Evolutionary conservation across 2,888 invertebrate genomes (phyloP).

Genomic region (Agrenia bidenticulata): DNA sequence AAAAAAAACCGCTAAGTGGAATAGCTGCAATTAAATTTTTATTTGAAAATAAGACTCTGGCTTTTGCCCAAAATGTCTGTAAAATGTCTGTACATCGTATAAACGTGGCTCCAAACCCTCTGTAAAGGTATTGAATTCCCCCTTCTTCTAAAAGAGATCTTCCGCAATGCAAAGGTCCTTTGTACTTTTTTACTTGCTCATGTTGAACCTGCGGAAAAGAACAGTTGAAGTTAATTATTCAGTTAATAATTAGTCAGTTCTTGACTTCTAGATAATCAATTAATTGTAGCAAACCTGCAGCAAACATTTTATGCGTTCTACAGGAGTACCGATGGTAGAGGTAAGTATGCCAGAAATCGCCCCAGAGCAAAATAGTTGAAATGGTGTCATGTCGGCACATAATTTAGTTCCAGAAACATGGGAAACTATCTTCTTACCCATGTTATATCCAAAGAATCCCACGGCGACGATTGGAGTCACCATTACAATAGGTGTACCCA

Average conservation of each 20-base stretch:
- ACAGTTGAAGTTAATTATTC: too few species aligned
- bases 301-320: conserved; percentile 31
- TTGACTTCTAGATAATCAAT: too few species aligned
- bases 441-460: conserved; percentile 22
- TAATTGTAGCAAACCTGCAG: too few species aligned
- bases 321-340: conserved; percentile 18
- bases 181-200: conserved; percentile 54
- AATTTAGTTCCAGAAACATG: not conserved
- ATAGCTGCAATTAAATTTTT: conserved; percentile 15
- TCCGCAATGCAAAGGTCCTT: conserved; percentile 63
- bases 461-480: conserved; percentile 24
- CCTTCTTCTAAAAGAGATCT: conserved; percentile 63
- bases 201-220: conserved; percentile 1
- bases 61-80: too few species aligned
- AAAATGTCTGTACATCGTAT: too few species aligned
- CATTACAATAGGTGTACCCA: conserved; percentile 26
- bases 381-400: not conserved
- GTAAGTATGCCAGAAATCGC: conserved; percentile 13
- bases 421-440: conserved; percentile 20
- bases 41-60: too few species aligned
- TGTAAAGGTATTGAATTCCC: conserved; percentile 63
- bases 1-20: conserved; percentile 26
- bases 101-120: conserved; percentile 64
- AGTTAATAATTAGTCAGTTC: too few species aligned
- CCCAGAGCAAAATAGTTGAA: conserved; percentile 24